These are phyloP conservation scores for Tenebrio molitor DNA, from an alignment of 1,140 invertebrate genomes.

Conservation along the genomic window DNA sequence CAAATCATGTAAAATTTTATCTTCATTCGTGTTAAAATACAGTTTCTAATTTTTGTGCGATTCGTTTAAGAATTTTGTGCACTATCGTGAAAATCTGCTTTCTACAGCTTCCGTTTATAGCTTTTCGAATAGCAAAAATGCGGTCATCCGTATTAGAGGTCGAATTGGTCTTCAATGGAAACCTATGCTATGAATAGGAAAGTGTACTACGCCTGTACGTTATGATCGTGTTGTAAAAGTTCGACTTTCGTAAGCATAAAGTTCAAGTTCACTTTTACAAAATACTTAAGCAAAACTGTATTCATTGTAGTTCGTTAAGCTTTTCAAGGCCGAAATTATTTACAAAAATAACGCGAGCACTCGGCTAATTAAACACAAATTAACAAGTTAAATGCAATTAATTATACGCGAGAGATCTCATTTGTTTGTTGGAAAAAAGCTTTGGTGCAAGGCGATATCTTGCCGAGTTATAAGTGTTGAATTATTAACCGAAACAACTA, in stretches of 20 bases:
- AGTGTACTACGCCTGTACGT: conserved; percentile 8
- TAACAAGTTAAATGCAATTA: conserved; percentile 1
- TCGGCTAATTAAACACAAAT: conserved; percentile 5
- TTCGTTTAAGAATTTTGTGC: not conserved
- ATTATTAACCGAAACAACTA: not conserved
- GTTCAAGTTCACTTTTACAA: conserved; percentile 43
- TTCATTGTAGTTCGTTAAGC: not conserved
- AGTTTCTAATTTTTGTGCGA: conserved; percentile 7
- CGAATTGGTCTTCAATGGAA: conserved; percentile 33
- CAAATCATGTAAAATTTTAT: conserved; percentile 14
- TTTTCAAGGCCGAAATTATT: not conserved
- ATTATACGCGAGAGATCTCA: not conserved
- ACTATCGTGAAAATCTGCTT: conserved; percentile 7
- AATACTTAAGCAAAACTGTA: not conserved
- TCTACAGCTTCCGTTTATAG: conserved; percentile 9
- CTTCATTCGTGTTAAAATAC: not conserved
- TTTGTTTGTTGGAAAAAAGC: too few species aligned
- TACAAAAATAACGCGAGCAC: not conserved
- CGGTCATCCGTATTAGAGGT: conserved; percentile 25
- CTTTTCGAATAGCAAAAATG: conserved; percentile 22
- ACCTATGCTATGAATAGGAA: conserved; percentile 14
- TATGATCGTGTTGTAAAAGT: conserved; percentile 34
- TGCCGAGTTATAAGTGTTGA: not conserved
- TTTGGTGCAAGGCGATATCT: too few species aligned
- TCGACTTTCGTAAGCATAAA: not conserved